Percentiles rank a stretch among this genome's conserved stretches.
phyloP scores from a whole-genome alignment of 2,888 invertebrate genomes.

The Rutpela maculata region DNA sequence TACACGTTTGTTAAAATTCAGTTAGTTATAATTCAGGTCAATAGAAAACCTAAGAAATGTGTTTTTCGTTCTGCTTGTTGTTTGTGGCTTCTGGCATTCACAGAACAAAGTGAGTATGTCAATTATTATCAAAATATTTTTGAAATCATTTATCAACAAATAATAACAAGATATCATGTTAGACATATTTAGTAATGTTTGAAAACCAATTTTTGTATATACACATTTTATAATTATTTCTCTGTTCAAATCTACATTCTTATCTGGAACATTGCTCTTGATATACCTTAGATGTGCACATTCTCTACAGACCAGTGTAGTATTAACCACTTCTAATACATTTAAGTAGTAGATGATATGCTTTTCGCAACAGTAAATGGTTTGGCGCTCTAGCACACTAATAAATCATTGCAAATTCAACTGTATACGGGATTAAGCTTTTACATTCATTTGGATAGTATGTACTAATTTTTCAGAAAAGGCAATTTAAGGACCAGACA shows the following conservation, averaged over 20 bases:
- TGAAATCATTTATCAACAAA: no score
- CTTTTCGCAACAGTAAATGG: constrained; percentile 28
- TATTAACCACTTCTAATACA: background rate
- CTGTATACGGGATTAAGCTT: constrained; percentile 59
- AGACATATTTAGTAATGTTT: background rate
- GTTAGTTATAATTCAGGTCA: no score
- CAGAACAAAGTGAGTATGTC: no score
- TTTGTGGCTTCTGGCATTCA: no score
- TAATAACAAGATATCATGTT: no score
- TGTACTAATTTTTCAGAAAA: background rate
- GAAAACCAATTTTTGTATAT: background rate
- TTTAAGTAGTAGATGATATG: constrained; percentile 1
- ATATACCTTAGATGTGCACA: background rate
- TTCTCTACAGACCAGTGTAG: background rate
- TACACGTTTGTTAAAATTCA: no score
- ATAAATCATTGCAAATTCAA: constrained; percentile 48
- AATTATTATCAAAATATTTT: no score
- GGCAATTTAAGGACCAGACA: no score
- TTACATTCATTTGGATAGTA: constrained; percentile 33
- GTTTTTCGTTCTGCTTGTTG: no score
- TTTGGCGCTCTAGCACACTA: constrained; percentile 58
- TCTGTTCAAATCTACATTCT: background rate
- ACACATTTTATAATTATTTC: background rate
- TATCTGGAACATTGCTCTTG: background rate
- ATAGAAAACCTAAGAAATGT: no score